These are phyloP conservation scores for Helicoverpa armigera DNA, from an alignment of 1,140 invertebrate genomes.

Conservation along the genomic window DNA sequence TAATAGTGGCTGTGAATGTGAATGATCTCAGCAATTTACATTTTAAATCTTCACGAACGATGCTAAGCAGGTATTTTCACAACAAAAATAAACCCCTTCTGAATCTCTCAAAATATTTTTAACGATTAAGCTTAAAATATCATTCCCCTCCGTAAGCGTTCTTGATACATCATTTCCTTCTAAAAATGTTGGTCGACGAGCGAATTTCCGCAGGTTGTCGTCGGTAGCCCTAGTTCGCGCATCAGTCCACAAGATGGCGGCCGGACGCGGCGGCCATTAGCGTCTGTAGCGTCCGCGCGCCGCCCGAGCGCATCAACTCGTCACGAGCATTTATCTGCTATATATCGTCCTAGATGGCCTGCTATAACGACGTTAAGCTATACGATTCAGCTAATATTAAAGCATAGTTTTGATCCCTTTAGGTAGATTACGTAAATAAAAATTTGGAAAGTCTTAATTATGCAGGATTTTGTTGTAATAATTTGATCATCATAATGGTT, in stretches of 20 bases:
- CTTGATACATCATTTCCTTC: conserved; percentile 40
- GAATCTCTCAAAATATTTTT: background rate
- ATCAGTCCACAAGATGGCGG: conserved; percentile 40
- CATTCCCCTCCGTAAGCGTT: conserved; percentile 15
- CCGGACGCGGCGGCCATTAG: conserved; percentile 43
- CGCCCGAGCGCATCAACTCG: conserved; percentile 8
- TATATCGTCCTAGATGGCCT: background rate
- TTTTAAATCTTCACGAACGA: too few relatives aligned
- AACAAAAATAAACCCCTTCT: too few relatives aligned
- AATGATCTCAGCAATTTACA: too few relatives aligned
- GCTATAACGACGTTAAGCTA: background rate
- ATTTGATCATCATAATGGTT: background rate
- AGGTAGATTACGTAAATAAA: background rate
- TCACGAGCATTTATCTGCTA: conserved; percentile 28
- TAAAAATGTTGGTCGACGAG: conserved; percentile 29
- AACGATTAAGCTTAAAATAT: conserved; percentile 6
- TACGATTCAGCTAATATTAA: background rate
- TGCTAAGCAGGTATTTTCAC: too few relatives aligned
- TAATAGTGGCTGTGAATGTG: too few relatives aligned
- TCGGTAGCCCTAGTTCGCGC: conserved; percentile 34
- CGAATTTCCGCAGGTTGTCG: conserved; percentile 1
- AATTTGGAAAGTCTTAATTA: too few relatives aligned
- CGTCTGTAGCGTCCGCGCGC: conserved; percentile 11
- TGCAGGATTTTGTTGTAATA: too few relatives aligned
- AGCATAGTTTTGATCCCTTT: background rate